phyloP scores from a whole-genome alignment of 2,113 vertebrate species.

The Cervus canadensis region DNA sequence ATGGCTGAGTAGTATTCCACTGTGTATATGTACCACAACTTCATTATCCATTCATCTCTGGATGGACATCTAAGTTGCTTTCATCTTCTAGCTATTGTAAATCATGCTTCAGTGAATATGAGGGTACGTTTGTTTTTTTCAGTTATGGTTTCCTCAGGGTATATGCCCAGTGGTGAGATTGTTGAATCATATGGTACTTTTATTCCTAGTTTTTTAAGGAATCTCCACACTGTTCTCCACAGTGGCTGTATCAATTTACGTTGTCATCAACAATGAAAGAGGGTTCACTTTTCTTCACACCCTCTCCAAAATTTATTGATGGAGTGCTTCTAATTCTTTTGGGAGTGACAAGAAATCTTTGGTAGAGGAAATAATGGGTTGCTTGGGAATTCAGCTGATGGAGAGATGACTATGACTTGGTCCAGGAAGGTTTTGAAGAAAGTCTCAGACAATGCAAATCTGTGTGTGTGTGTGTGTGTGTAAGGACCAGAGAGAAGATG shows the following conservation, averaged over 20 bases:
- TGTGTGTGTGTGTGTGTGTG: not conserved
- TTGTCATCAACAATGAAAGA: not conserved
- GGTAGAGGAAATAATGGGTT: not conserved
- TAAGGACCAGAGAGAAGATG: not conserved
- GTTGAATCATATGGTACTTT: not conserved
- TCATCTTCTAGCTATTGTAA: not conserved
- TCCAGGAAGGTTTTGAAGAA: not conserved
- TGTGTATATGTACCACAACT: not conserved
- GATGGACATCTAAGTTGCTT: not conserved
- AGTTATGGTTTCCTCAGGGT: not conserved
- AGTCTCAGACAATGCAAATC: not conserved
- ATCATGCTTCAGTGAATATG: rapidly evolving
- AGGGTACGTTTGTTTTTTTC: not conserved
- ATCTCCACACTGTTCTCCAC: not conserved
- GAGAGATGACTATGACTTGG: not conserved
- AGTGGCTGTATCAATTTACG: not conserved
- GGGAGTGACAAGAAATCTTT: not conserved
- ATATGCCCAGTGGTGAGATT: not conserved
- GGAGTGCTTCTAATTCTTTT: not conserved
- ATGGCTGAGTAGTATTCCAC: not conserved
- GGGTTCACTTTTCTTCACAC: not conserved
- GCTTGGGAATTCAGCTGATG: not conserved
- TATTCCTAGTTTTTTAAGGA: not conserved
- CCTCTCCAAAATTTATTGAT: not conserved
- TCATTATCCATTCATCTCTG: not conserved